Base-by-base conservation (phyloP, 2,797 vertebrate genomes). In the Pipistrellus nathusii region DNA sequence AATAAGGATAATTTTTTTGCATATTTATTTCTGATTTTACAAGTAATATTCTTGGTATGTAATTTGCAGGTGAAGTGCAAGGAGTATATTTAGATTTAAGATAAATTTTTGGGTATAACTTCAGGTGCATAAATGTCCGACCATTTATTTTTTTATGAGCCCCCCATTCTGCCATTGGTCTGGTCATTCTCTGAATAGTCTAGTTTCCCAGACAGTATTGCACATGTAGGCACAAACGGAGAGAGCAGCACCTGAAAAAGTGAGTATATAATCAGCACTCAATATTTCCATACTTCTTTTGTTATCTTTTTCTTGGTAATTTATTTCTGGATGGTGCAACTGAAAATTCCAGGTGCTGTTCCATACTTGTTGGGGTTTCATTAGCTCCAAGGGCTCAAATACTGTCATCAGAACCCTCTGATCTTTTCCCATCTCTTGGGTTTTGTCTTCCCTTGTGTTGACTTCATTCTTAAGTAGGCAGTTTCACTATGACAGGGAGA, bases 401-500 rank as follows among this genome's bases (percentile, higher is more conserved):
- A 7, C 20, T 12, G 6, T 71, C 20, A 46, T 64, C 41, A 30
- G 46, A 85, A 85, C 38, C 30, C 38, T 82, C 55, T 55, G 25
- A 32, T 66, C 32, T 90, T 77, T 78, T 82, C 68, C 55, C 25
- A 17, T 59, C 35, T 80, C 35, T 71, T 81, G 35, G 15, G 12
- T 94, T 78, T 87, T 69, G 32, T 51, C 89, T 83, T 10, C 48
- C 53, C 35, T 3, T 32, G 11, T 53, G 6, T 57, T 94, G 85
- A n/a, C 75, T 83, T 85, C 76, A 62, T 62, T 93, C 76, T 69
- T 83, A 94, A 78, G 41, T 21, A 57, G 76, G 51, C 57, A 89
- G 35, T 85, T 85, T 68, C 55, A 57, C 35, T 87, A 62, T 69
- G 88, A 84, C 77, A 88, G 53, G 69, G 77, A 88, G 25, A 68